A percentile compares a stretch with the other conserved stretches of the same genome.
phyloP scores from a whole-genome alignment of 2,797 vertebrate genomes.

The Eulemur rubriventer region DNA sequence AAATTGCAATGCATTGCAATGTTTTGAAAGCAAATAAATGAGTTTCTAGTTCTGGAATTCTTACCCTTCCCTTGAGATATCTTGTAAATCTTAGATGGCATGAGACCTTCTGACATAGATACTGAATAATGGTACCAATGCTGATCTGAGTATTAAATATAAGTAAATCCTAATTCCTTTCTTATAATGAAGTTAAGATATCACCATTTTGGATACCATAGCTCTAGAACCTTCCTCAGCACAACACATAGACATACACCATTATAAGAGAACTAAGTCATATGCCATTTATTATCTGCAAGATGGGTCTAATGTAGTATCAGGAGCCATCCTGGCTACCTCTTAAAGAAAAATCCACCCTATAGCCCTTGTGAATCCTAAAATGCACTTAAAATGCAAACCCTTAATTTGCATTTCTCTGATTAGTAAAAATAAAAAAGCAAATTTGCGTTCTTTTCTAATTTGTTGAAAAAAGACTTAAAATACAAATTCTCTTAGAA shows the following conservation, averaged over 20 bases:
- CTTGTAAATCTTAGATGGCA: not conserved
- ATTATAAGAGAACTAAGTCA: not conserved
- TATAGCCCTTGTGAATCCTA: not conserved
- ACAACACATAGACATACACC: not conserved
- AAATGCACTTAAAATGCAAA: not conserved
- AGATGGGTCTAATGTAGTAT: not conserved
- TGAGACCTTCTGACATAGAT: not conserved
- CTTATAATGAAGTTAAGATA: not conserved
- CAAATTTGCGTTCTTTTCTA: not conserved
- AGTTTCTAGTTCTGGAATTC: conserved; percentile 5
- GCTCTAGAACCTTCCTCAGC: not conserved
- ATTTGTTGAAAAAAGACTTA: not conserved
- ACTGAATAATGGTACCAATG: not conserved
- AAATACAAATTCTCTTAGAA: not conserved
- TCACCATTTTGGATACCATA: not conserved
- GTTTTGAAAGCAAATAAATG: conserved; percentile 36
- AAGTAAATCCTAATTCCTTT: not conserved
- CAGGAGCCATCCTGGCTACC: not conserved
- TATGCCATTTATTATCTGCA: not conserved
- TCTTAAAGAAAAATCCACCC: not conserved
- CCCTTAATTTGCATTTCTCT: not conserved
- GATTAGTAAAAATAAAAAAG: not conserved
- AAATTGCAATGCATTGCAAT: not conserved
- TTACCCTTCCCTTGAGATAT: not conserved
- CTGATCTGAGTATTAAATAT: not conserved